Conservation (phyloP, 2,888 invertebrate genomes). For the Cryptus viduatorius region DNA sequence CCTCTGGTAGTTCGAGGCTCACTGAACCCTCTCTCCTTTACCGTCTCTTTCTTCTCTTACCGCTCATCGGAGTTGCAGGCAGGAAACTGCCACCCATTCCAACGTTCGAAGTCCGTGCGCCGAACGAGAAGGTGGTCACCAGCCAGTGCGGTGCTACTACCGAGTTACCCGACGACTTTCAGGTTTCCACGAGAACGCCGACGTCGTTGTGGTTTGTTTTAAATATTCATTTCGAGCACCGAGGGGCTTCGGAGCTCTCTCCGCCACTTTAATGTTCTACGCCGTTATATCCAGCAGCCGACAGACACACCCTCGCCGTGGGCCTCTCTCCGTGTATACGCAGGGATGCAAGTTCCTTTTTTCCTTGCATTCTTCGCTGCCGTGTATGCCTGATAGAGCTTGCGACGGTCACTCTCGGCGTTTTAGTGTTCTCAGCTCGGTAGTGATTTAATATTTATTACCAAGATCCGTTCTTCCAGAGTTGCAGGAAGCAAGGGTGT, state of each 20-base stretch:
- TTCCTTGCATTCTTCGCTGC: slow-evolving; percentile 32
- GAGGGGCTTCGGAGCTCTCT: slow-evolving; percentile 71
- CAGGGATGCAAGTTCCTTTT: slow-evolving; percentile 51
- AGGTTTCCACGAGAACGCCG: slow-evolving; percentile 28
- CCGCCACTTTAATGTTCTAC: slow-evolving; percentile 75
- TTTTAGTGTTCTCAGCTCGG: slow-evolving; percentile 48
- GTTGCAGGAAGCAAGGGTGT: slow-evolving; percentile 22
- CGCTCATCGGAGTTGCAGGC: slow-evolving; percentile 33
- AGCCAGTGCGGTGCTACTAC: slow-evolving; percentile 19
- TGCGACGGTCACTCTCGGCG: slow-evolving; percentile 35
- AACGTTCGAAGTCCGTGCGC: slow-evolving; percentile 35
- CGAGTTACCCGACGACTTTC: slow-evolving; percentile 50
- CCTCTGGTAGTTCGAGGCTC: slow-evolving; percentile 31
- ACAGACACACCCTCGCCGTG: slow-evolving; percentile 67
- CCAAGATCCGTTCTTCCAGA: slow-evolving; percentile 42
- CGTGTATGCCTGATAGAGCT: slow-evolving; percentile 29
- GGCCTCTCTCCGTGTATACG: slow-evolving; percentile 74
- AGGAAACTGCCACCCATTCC: slow-evolving; percentile 48
- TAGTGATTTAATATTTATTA: slow-evolving; percentile 77
- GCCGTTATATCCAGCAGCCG: slow-evolving; percentile 72
- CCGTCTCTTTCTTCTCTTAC: slow-evolving; percentile 7
- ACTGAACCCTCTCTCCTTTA: not conserved
- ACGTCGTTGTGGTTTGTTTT: slow-evolving; percentile 76
- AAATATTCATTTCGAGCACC: slow-evolving; percentile 80
- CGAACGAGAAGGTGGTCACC: slow-evolving; percentile 14